Percentiles rank a stretch among this genome's conserved stretches.
phyloP scores from a whole-genome alignment of 2,113 vertebrate genomes.

The Garra rufa region DNA sequence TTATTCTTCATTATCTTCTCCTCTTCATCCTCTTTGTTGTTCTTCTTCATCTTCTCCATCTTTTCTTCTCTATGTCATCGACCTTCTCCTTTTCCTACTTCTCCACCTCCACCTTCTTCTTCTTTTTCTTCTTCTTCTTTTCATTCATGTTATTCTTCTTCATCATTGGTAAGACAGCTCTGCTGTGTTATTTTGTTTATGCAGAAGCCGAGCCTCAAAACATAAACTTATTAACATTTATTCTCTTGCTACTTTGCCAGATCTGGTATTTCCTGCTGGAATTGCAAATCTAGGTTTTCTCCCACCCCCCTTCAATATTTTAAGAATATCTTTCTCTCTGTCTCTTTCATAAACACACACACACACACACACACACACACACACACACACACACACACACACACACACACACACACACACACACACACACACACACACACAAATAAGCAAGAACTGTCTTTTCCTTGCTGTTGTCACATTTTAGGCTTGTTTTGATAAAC shows the following conservation, averaged over 20 bases:
- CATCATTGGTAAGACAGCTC: neutral
- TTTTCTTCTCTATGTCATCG: neutral
- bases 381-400: neutral
- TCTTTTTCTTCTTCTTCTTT: neutral
- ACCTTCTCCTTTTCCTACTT: neutral
- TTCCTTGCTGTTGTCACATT: neutral
- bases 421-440: neutral
- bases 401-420: neutral
- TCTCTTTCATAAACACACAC: neutral
- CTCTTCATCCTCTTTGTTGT: neutral
- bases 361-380: neutral
- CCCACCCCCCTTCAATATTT: neutral
- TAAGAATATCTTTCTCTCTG: neutral
- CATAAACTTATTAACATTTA: neutral
- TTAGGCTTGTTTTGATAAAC: neutral
- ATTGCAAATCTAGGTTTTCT: neutral
- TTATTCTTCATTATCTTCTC: neutral
- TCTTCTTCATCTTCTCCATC: neutral
- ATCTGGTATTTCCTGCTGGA: conserved; percentile 2
- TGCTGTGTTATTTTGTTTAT: neutral
- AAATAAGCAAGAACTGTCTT: neutral
- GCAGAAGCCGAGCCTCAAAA: neutral
- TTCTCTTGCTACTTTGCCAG: neutral
- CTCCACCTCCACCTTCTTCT: neutral
- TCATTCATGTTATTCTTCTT: neutral